Evolutionary conservation across 2,888 invertebrate species (phyloP).

Genomic region (Sisyra terminalis): DNA sequence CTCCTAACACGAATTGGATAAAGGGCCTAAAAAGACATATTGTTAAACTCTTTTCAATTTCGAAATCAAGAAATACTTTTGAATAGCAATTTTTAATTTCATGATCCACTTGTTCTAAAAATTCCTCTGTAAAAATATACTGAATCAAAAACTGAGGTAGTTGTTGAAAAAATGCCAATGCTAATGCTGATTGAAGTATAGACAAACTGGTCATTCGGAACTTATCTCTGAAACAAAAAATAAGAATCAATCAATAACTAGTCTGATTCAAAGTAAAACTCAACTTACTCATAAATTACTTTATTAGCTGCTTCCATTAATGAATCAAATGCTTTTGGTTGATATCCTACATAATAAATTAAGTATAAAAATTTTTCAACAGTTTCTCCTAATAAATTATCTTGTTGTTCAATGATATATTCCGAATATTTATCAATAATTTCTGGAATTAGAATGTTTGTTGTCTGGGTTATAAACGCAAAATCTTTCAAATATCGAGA

Average conservation of each 20-base stretch:
- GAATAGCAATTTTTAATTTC: constrained; percentile 37
- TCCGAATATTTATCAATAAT: constrained; percentile 28
- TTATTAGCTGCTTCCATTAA: constrained; percentile 25
- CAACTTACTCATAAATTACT: constrained; percentile 28
- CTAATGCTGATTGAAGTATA: constrained; percentile 33
- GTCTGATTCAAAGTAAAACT: neutral
- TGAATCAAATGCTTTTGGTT: constrained; percentile 24
- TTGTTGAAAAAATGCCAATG: constrained; percentile 33
- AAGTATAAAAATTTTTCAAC: constrained; percentile 31
- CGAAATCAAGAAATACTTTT: constrained; percentile 24
- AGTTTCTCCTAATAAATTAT: constrained; percentile 31
- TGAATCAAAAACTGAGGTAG: constrained; percentile 33
- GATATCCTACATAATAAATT: constrained; percentile 32
- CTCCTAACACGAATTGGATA: constrained; percentile 36
- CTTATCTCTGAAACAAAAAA: constrained; percentile 30
- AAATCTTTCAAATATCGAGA: constrained; percentile 30
- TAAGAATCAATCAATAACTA: constrained; percentile 3
- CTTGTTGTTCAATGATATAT: constrained; percentile 27
- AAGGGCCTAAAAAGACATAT: constrained; percentile 25
- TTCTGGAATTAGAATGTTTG: constrained; percentile 27
- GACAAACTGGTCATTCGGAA: constrained; percentile 32
- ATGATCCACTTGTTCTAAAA: constrained; percentile 38
- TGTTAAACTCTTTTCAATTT: too few species aligned
- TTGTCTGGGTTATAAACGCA: constrained; percentile 24
- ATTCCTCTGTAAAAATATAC: constrained; percentile 38